A percentile compares a stretch with the other conserved stretches of the same genome.
phyloP scores from a whole-genome alignment of 1,140 invertebrate species.

The Drosophila quadrilineata region DNA sequence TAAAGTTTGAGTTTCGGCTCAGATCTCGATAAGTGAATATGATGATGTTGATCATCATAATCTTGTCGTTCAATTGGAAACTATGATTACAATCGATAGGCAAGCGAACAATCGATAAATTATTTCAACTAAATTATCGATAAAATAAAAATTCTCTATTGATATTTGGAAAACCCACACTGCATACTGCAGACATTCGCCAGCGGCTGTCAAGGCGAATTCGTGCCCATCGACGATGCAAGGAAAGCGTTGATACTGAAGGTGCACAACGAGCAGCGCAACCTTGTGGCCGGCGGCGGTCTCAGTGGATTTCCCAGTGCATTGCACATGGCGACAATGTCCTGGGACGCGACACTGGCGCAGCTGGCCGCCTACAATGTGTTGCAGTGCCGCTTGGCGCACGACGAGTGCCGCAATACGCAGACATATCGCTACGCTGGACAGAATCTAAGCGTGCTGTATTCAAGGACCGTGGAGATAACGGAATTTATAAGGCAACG shows the following conservation, averaged over 20 bases:
- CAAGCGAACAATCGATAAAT: too few relatives aligned
- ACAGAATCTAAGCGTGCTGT: constrained; percentile 63
- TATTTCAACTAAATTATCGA: too few relatives aligned
- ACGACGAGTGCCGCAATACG: constrained; percentile 70
- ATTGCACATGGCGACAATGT: constrained; percentile 59
- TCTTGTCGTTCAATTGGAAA: too few relatives aligned
- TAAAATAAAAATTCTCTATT: too few relatives aligned
- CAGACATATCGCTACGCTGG: constrained; percentile 59
- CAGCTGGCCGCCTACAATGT: constrained; percentile 58
- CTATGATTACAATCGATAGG: too few relatives aligned
- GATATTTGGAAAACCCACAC: background rate
- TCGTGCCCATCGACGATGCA: constrained; percentile 46
- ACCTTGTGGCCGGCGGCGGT: constrained; percentile 54
- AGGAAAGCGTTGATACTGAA: constrained; percentile 46
- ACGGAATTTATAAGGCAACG: constrained; percentile 41
- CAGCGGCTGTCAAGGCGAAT: constrained; percentile 53
- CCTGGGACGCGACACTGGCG: constrained; percentile 53
- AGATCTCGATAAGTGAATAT: too few relatives aligned
- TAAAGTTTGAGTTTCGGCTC: too few relatives aligned
- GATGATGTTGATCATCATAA: too few relatives aligned
- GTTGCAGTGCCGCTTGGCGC: constrained; percentile 64
- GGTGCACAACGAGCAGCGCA: constrained; percentile 59
- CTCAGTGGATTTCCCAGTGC: constrained; percentile 52
- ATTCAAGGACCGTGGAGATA: constrained; percentile 35
- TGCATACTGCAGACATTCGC: constrained; percentile 37